These are phyloP conservation scores for Lerema accius DNA, from an alignment of 1,140 invertebrate genomes.

Conservation along the genomic window DNA sequence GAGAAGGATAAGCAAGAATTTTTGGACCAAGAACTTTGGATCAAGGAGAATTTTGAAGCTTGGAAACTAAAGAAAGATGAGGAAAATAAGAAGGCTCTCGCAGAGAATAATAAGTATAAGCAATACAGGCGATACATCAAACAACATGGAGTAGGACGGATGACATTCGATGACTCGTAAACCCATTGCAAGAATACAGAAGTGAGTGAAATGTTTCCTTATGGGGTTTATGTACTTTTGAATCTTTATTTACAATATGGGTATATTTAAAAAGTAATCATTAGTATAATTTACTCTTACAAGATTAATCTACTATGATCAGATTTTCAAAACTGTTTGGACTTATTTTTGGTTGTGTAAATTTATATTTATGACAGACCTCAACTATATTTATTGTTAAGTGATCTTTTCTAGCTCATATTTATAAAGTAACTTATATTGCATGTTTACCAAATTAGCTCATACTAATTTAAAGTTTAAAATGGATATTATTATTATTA, in stretches of 20 bases:
- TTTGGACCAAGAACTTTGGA: slow-evolving; percentile 91
- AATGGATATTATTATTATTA: background rate
- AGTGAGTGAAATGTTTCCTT: slow-evolving; percentile 19
- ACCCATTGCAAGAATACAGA: slow-evolving; percentile 9
- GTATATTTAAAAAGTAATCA: background rate
- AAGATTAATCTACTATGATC: too few relatives aligned
- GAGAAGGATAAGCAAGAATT: slow-evolving; percentile 90
- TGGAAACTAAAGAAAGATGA: slow-evolving; percentile 94
- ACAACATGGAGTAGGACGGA: slow-evolving; percentile 89
- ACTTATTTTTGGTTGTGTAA: slow-evolving; percentile 17
- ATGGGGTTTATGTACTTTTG: background rate
- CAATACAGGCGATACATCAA: slow-evolving; percentile 91
- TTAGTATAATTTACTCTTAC: background rate
- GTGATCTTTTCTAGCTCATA: background rate
- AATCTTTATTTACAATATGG: background rate
- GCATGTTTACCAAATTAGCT: background rate
- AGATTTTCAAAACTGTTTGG: slow-evolving; percentile 12
- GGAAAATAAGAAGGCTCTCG: slow-evolving; percentile 90
- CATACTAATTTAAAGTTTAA: background rate
- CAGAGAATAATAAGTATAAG: slow-evolving; percentile 90
- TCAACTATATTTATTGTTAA: background rate
- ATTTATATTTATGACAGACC: background rate
- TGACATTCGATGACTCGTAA: slow-evolving; percentile 91
- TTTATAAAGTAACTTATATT: background rate
- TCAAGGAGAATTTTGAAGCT: slow-evolving; percentile 88